Conservation (phyloP, 2,888 invertebrate genomes). For the Protophormia terraenovae region DNA sequence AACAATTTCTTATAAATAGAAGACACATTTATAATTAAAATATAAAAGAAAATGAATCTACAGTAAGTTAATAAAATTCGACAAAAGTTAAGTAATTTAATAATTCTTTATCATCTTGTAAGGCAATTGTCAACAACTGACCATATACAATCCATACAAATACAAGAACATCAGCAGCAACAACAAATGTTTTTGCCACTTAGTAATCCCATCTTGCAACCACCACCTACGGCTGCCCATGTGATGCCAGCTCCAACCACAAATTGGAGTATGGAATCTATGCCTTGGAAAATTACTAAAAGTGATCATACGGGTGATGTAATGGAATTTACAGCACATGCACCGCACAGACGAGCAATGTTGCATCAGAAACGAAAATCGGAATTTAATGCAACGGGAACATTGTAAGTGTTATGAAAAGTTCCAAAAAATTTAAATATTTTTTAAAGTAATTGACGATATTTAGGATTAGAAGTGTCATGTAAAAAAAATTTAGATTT, state of each 20-base stretch:
- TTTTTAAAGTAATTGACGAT: too few relatives aligned
- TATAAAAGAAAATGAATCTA: conserved; percentile 17
- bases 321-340: conserved; percentile 74
- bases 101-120: not conserved
- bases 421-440: too few relatives aligned
- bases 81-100: not conserved
- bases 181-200: conserved; percentile 39
- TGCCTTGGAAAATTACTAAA: conserved; percentile 82
- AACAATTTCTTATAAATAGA: not conserved
- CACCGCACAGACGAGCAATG: conserved; percentile 64
- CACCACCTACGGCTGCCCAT: conserved; percentile 54
- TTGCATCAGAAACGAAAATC: conserved; percentile 78
- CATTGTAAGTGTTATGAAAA: conserved; percentile 84
- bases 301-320: conserved; percentile 80
- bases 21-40: not conserved
- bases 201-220: conserved; percentile 12
- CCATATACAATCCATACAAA: conserved; percentile 23
- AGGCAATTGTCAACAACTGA: conserved; percentile 15
- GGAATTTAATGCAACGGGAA: conserved; percentile 75
- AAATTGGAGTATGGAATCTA: conserved; percentile 82
- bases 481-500: too few relatives aligned
- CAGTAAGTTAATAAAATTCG: conserved; percentile 32
- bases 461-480: too few relatives aligned
- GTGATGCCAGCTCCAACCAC: conserved; percentile 72
- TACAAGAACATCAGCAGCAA: conserved; percentile 16